Conservation (phyloP, 2,888 invertebrate species). For the Melinaea menophilus region DNA sequence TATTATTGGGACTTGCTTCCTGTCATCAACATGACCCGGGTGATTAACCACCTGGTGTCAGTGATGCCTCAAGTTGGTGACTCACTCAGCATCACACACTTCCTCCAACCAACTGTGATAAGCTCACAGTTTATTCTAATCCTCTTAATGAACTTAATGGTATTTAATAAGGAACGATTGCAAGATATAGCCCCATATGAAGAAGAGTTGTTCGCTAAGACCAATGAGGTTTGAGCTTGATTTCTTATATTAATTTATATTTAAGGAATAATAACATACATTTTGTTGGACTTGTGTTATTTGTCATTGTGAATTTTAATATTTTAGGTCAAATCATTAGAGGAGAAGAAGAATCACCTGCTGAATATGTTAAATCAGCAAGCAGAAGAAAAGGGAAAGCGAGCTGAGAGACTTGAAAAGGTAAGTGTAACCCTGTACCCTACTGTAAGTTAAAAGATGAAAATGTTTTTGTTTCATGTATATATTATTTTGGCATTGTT, state of each 20-base stretch:
- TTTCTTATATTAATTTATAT: not conserved
- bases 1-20: conserved; percentile 67
- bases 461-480: too few species aligned
- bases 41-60: conserved; percentile 52
- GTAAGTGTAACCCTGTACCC: conserved; percentile 35
- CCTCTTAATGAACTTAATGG: conserved; percentile 53
- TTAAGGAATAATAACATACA: conserved; percentile 9
- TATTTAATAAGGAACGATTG: conserved; percentile 51
- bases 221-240: conserved; percentile 36
- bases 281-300: not conserved
- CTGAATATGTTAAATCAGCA: conserved; percentile 58
- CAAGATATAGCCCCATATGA: conserved; percentile 54
- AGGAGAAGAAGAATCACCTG: conserved; percentile 53
- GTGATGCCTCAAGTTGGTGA: conserved; percentile 43
- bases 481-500: too few species aligned
- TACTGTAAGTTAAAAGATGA: not conserved
- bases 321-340: conserved; percentile 56
- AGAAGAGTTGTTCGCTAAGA: conserved; percentile 49
- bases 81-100: conserved; percentile 45
- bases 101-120: conserved; percentile 53
- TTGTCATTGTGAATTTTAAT: too few species aligned
- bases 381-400: conserved; percentile 58
- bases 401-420: conserved; percentile 56
- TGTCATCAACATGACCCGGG: conserved; percentile 59
- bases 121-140: conserved; percentile 52